phyloP scores from a whole-genome alignment of 2,888 invertebrate genomes.

The Drosophila rubida region DNA sequence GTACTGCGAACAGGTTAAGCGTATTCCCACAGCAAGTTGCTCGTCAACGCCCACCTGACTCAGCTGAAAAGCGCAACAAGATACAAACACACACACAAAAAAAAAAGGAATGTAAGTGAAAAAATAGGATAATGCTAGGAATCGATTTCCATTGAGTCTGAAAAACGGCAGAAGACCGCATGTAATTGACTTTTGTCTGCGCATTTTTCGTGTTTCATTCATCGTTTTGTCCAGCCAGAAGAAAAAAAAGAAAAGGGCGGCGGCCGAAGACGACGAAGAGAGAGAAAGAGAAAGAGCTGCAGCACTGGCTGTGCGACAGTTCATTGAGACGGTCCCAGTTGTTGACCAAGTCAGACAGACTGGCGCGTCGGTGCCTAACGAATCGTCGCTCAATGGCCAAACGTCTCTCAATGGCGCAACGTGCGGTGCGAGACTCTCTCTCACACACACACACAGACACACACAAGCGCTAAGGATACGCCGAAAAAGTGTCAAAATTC shows the following conservation, averaged over 20 bases:
- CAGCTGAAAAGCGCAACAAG: slow-evolving; percentile 73
- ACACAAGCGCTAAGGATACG: slow-evolving; percentile 62
- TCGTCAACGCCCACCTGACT: slow-evolving; percentile 51
- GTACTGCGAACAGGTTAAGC: background rate
- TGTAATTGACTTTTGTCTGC: slow-evolving; percentile 82
- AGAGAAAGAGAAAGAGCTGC: slow-evolving; percentile 1
- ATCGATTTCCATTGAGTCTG: slow-evolving; percentile 23
- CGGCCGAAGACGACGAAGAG: slow-evolving; percentile 23
- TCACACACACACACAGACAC: background rate
- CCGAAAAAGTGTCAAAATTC: slow-evolving; percentile 82
- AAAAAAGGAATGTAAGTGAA: slow-evolving; percentile 28
- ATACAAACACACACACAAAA: slow-evolving; percentile 43
- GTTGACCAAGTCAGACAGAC: slow-evolving; percentile 56
- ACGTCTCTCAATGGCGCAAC: slow-evolving; percentile 73
- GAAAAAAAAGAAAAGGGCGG: slow-evolving; percentile 30
- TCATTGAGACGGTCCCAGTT: slow-evolving; percentile 64
- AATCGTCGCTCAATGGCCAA: slow-evolving; percentile 54
- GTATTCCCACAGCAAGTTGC: background rate
- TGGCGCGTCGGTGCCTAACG: slow-evolving; percentile 65
- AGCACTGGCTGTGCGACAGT: slow-evolving; percentile 58
- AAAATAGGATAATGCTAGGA: slow-evolving; percentile 56
- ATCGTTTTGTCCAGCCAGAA: slow-evolving; percentile 37
- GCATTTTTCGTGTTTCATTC: slow-evolving; percentile 60
- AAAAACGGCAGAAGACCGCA: slow-evolving; percentile 64
- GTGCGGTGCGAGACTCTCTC: slow-evolving; percentile 33